A percentile compares a stretch with the other conserved stretches of the same genome.
Conservation (phyloP, 2,113 vertebrate genomes). For the Ciconia boyciana region DNA sequence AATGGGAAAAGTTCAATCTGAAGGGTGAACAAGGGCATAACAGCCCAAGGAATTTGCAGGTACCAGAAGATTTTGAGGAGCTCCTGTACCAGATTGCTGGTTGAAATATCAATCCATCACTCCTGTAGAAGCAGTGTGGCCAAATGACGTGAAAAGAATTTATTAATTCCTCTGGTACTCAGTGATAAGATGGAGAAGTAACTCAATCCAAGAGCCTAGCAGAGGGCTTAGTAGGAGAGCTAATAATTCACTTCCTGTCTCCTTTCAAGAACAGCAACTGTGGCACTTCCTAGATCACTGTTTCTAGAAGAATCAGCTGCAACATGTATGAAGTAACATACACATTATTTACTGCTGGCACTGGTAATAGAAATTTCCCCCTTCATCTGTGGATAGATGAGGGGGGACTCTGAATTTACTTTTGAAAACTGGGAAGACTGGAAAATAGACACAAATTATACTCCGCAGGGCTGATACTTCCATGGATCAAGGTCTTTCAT, state of each 20-base stretch:
- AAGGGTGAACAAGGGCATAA: neutral
- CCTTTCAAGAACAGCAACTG: neutral
- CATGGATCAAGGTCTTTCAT: neutral
- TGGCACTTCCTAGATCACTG: neutral
- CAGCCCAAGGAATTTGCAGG: neutral
- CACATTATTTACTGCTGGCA: neutral
- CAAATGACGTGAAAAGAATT: neutral
- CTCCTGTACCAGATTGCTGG: neutral
- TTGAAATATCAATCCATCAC: neutral
- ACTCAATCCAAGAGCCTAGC: neutral
- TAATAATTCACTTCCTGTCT: neutral
- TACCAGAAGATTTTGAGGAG: neutral
- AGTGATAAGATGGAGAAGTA: neutral
- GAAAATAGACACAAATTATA: neutral
- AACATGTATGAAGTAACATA: neutral
- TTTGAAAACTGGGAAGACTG: neutral
- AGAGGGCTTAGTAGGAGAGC: neutral
- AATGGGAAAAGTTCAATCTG: neutral
- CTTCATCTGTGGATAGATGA: neutral
- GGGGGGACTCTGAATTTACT: neutral
- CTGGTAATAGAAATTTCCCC: neutral
- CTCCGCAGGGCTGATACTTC: neutral
- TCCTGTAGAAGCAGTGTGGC: neutral
- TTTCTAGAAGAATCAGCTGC: neutral
- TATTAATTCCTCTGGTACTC: neutral